phyloP scores from a whole-genome alignment of 2,797 vertebrate species.

The Arctocebus calabarensis region DNA sequence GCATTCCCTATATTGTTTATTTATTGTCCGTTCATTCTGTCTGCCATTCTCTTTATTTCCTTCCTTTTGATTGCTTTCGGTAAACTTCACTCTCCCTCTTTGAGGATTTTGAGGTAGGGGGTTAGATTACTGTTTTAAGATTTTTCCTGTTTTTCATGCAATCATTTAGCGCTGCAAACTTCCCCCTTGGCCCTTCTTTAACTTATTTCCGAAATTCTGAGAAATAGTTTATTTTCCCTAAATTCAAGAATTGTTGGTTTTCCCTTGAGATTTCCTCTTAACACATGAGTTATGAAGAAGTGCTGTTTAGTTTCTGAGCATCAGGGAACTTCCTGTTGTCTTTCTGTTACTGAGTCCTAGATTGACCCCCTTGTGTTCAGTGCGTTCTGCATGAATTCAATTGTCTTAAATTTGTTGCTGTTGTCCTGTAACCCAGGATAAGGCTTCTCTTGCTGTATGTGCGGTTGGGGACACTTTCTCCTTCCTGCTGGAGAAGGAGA shows the following conservation, averaged over 20 bases:
- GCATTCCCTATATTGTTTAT: neutral
- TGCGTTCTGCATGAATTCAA: neutral
- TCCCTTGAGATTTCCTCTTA: neutral
- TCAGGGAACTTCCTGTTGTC: neutral
- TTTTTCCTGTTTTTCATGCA: neutral
- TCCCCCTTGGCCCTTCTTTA: neutral
- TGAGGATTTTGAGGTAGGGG: neutral
- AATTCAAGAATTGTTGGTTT: neutral
- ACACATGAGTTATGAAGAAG: neutral
- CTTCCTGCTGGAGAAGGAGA: no score
- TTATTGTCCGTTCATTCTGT: neutral
- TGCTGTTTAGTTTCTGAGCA: neutral
- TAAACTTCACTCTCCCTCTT: neutral
- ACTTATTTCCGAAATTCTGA: neutral
- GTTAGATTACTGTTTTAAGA: neutral
- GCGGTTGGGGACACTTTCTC: no score
- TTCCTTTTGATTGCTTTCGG: neutral
- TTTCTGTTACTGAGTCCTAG: neutral
- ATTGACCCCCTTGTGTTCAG: neutral
- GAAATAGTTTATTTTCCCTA: neutral
- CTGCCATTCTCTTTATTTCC: neutral
- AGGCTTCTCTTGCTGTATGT: neutral
- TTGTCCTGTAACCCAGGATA: neutral
- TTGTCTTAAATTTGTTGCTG: neutral
- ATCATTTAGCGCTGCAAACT: neutral